These are phyloP conservation scores for Cyanistes caeruleus DNA, from an alignment of 2,113 vertebrate genomes.

Conservation along the genomic window DNA sequence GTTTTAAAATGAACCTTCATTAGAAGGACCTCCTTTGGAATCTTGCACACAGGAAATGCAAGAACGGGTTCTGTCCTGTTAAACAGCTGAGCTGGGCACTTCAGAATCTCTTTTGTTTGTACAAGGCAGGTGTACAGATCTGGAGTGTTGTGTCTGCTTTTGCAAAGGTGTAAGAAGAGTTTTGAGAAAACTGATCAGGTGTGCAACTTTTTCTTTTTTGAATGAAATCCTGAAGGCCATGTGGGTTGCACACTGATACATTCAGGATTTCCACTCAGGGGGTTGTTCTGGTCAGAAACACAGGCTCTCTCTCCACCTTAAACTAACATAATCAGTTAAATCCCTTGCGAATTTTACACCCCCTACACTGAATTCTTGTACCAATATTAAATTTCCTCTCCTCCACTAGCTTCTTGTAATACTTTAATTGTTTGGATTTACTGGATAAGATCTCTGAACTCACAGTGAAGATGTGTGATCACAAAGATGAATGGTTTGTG, in stretches of 20 bases:
- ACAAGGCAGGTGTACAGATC: not conserved
- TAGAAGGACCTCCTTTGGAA: not conserved
- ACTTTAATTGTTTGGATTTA: not conserved
- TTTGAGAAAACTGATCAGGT: not conserved
- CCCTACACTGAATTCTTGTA: not conserved
- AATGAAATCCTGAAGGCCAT: not conserved
- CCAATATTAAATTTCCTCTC: not conserved
- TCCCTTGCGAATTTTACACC: not conserved
- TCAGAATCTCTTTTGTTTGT: not conserved
- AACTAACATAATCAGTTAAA: not conserved
- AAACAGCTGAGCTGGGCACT: not conserved
- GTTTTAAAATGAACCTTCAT: not conserved
- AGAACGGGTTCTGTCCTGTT: not conserved
- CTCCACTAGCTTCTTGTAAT: not conserved
- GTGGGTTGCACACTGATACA: not conserved
- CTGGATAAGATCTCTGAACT: not conserved
- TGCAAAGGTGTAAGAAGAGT: not conserved
- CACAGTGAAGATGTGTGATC: not conserved
- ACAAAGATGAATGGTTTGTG: not conserved
- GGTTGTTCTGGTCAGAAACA: not conserved
- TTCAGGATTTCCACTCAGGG: not conserved
- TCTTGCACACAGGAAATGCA: not conserved
- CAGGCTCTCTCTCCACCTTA: not conserved
- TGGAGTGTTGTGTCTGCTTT: not conserved
- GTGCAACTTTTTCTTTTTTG: not conserved